Base-by-base conservation (phyloP, 2,888 invertebrate genomes). In the Hartigia nigra region DNA sequence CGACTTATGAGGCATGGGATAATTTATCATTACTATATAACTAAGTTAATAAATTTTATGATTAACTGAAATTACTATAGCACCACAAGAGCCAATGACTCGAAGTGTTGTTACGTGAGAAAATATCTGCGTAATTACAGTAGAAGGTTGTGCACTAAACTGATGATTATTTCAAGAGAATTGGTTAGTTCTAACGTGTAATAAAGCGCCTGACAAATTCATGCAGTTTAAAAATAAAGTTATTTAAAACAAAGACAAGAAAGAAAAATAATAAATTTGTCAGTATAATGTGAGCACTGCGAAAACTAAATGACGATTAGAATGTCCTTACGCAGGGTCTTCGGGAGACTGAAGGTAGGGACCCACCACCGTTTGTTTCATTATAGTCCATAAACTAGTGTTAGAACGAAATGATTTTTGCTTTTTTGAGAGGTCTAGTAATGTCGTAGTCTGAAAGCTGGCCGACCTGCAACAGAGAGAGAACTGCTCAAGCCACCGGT, bases 371-470 rank as follows among this genome's bases (percentile, higher is more conserved):
- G 80, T 81, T 84, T 83, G 83, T 83, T 82, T 85, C 82, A 79
- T 85, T 86, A 85, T 81, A 83, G 80, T 89, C 87, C 87, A 86
- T 85, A 87, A 87, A 85, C 85, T 88, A 87, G 85, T 79, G 86
- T 88, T 90, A 90, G 82, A 87, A 85, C 84, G 83, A 88, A 86
- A 86, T 89, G 89, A 89, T 85, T 87, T 86, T 86, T 23, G 86
- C n/a, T n/a, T 87, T 81, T 87, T 86, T 86, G 85, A 89, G 86
- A 89, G 89, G 90, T 91, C 91, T 92, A 92, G 90, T 92, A 92
- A 91, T 92, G 92, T 92, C 92, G 92, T 90, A 92, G 92, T 92
- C 92, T 91, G 91, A 92, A 92, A 92, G 91, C 90, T 91, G 92
- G 91, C 91, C 92, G 92, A 91, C 92, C 92, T 92, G 92, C 85